Conservation (phyloP, 2,797 vertebrate species). For the Phoxinus dragarum region DNA sequence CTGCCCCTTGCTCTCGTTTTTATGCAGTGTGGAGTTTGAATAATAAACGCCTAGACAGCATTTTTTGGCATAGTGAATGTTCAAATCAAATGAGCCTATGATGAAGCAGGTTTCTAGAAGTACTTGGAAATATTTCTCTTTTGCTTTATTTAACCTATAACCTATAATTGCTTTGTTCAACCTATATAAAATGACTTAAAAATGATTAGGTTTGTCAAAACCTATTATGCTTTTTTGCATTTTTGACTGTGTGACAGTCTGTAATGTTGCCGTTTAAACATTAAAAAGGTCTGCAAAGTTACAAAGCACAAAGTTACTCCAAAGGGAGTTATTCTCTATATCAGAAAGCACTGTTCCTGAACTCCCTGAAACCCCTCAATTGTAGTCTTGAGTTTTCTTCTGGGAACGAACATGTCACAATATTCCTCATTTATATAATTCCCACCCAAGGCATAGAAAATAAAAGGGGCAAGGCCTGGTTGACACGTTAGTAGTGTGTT, state of each 20-base stretch:
- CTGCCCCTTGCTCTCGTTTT: neutral
- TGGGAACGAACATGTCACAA: no score
- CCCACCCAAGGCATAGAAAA: no score
- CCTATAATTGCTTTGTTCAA: neutral
- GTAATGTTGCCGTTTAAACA: neutral
- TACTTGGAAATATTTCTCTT: neutral
- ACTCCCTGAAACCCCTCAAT: neutral
- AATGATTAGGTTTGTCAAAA: neutral
- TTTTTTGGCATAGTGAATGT: neutral
- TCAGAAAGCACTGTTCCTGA: neutral
- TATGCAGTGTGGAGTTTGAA: slow-evolving; percentile 12
- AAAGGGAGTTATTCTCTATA: neutral
- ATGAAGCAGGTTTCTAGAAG: neutral
- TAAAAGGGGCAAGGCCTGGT: no score
- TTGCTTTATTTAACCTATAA: neutral
- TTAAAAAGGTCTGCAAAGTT: neutral
- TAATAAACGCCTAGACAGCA: neutral
- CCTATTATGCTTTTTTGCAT: neutral
- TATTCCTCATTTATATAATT: no score
- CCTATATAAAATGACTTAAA: neutral
- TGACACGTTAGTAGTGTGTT: neutral
- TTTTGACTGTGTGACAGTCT: neutral
- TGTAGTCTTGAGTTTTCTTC: no score
- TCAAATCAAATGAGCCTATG: neutral
- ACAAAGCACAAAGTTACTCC: neutral